A percentile compares a stretch with the other conserved stretches of the same genome.
Evolutionary conservation across 2,888 invertebrate genomes (phyloP).

Genomic region (Orthosia cruda): DNA sequence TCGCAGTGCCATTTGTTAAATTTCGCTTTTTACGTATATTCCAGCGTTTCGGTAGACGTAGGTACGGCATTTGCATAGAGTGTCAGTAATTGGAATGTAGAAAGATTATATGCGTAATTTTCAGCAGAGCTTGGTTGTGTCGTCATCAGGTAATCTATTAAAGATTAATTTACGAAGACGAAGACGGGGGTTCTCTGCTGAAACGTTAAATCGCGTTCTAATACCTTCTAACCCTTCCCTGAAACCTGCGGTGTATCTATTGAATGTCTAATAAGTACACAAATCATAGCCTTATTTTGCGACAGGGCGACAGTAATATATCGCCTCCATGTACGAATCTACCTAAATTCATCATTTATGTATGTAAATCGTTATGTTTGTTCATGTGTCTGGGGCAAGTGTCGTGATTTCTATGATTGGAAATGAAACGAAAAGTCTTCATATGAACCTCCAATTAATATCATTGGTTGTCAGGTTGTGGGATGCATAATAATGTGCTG

Average conservation of each 20-base stretch:
- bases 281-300: conserved; percentile 38
- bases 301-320: conserved; percentile 15
- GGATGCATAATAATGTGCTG: not conserved
- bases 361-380: conserved; percentile 13
- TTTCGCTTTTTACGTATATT: conserved; percentile 24
- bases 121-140: conserved; percentile 29
- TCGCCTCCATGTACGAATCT: conserved; percentile 1
- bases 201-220: conserved; percentile 44
- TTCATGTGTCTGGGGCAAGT: conserved; percentile 1
- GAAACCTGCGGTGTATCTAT: conserved; percentile 33
- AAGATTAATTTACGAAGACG: not conserved
- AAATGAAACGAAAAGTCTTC: conserved; percentile 11
- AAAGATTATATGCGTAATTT: conserved; percentile 37
- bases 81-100: conserved; percentile 31
- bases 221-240: conserved; percentile 28
- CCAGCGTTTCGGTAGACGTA: conserved; percentile 18
- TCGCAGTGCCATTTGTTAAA: conserved; percentile 29
- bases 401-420: not conserved
- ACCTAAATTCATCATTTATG: conserved; percentile 25
- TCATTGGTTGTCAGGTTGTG: not conserved
- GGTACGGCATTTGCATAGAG: conserved; percentile 30
- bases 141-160: conserved; percentile 48
- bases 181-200: conserved; percentile 25
- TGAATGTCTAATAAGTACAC: conserved; percentile 53
- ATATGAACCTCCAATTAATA: conserved; percentile 5